A percentile compares a stretch with the other conserved stretches of the same genome.
phyloP scores from a whole-genome alignment of 2,113 vertebrate species.

The Spermophilus dauricus region DNA sequence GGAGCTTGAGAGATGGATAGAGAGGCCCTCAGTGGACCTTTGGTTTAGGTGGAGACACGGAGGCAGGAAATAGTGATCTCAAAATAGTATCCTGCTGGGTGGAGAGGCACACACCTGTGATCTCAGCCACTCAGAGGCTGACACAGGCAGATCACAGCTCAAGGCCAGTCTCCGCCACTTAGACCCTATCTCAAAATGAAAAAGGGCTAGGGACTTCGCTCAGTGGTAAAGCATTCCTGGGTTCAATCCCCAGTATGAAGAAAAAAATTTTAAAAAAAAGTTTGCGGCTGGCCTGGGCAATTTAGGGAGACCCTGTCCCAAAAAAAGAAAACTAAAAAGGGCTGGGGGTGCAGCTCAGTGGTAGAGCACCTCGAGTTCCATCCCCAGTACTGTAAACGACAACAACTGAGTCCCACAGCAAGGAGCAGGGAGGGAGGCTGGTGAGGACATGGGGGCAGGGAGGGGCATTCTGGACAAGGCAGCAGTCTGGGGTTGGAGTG shows the following conservation, averaged over 20 bases:
- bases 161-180: neutral
- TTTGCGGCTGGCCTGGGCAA: neutral
- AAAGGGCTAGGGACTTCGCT: neutral
- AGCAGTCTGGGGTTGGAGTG: neutral
- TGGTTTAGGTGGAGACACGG: neutral
- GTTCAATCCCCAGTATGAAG: neutral
- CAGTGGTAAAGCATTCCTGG: neutral
- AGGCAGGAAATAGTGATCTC: neutral
- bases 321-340: too few species aligned
- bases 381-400: too few species aligned
- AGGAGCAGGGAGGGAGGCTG: neutral
- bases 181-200: neutral
- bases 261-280: neutral
- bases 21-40: neutral
- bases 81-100: neutral
- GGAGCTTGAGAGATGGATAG: neutral
- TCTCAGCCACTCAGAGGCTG: neutral
- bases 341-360: neutral
- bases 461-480: neutral
- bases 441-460: neutral
- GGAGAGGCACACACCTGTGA: too few species aligned
- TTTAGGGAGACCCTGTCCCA: neutral
- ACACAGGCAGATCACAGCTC: neutral
- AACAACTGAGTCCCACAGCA: neutral
- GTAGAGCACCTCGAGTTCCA: neutral